A percentile compares a stretch with the other conserved stretches of the same genome.
These are phyloP conservation scores for Babyrousa celebensis DNA, from an alignment of 2,797 vertebrate genomes.

Conservation along the genomic window DNA sequence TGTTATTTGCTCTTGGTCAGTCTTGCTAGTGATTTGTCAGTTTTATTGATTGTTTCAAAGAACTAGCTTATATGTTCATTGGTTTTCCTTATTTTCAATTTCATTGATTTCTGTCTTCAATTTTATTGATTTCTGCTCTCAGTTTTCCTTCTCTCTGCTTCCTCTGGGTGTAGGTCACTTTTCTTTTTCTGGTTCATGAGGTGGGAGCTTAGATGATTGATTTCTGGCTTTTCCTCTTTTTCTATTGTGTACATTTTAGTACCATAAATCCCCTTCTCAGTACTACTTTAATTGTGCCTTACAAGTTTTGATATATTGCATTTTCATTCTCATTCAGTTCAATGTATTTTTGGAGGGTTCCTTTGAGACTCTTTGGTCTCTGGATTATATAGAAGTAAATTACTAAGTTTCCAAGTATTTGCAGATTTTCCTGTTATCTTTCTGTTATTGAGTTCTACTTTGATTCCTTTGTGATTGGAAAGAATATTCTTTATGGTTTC, in stretches of 20 bases:
- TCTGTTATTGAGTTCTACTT: constrained; percentile 27
- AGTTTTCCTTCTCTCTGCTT: constrained; percentile 1
- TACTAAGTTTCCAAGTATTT: constrained; percentile 60
- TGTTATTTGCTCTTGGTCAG: constrained; percentile 12
- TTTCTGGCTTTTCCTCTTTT: constrained; percentile 26
- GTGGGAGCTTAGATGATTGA: not conserved
- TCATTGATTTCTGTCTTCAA: not conserved
- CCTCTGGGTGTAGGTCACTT: not conserved
- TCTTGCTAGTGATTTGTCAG: constrained; percentile 24
- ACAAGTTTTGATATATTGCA: constrained; percentile 40
- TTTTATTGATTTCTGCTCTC: constrained; percentile 31
- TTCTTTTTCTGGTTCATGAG: constrained; percentile 43
- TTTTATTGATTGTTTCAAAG: constrained; percentile 47
- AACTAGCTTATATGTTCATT: not conserved
- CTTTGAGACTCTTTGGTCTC: not conserved
- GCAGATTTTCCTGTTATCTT: constrained; percentile 34
- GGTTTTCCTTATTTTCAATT: not conserved
- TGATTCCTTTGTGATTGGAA: constrained; percentile 12
- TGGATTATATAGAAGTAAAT: constrained; percentile 35
- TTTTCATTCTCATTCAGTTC: constrained; percentile 54
- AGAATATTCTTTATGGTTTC: not conserved
- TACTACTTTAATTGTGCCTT: constrained; percentile 38
- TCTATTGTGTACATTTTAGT: not conserved
- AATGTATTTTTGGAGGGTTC: not conserved
- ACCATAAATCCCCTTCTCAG: not conserved